These are phyloP conservation scores for Fulmarus glacialis DNA, from an alignment of 2,113 vertebrate genomes.

Conservation along the genomic window DNA sequence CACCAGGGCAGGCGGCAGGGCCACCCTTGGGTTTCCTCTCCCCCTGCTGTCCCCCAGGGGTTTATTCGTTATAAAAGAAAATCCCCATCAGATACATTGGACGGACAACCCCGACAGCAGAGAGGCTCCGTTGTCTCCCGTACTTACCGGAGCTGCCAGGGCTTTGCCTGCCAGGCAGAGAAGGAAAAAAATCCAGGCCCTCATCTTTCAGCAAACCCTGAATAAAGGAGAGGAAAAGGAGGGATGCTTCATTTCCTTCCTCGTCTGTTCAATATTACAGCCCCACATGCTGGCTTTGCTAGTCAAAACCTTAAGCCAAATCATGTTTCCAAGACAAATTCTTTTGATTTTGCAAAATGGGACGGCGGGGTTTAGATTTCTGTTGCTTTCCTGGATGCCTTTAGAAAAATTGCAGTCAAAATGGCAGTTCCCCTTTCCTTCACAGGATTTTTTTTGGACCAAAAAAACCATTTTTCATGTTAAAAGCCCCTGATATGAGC, in stretches of 20 bases:
- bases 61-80: not conserved
- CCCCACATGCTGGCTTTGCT: not conserved
- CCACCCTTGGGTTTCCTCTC: not conserved
- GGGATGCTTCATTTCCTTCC: not conserved
- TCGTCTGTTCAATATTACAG: not conserved
- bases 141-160: slow-evolving; percentile 91
- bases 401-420: not conserved
- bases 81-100: not conserved
- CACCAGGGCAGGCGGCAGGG: not conserved
- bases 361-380: not conserved
- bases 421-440: not conserved
- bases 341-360: not conserved
- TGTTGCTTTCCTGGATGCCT: not conserved
- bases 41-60: accelerated
- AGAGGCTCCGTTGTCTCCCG: not conserved
- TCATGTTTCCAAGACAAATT: slow-evolving; percentile 9
- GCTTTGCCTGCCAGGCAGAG: slow-evolving; percentile 92
- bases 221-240: slow-evolving; percentile 3
- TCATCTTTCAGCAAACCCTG: slow-evolving; percentile 87
- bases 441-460: not conserved
- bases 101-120: accelerated
- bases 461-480: not conserved
- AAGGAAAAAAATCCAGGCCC: slow-evolving; percentile 91
- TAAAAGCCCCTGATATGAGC: not conserved
- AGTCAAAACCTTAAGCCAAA: not conserved